Evolutionary conservation across 2,888 invertebrate species (phyloP).

Genomic region (Aelia acuminata): DNA sequence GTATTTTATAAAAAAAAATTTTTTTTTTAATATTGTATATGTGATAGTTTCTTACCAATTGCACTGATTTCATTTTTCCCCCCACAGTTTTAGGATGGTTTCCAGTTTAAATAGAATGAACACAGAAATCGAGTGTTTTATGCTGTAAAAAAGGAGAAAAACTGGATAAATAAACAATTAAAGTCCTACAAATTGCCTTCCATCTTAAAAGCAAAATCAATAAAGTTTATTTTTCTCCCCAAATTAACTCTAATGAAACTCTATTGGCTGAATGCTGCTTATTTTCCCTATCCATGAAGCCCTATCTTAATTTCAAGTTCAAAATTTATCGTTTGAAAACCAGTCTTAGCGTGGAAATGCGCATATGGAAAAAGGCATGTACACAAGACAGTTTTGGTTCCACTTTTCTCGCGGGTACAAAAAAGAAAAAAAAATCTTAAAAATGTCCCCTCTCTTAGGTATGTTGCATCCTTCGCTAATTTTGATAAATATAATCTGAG

Average conservation of each 20-base stretch:
- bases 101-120: too few relatives aligned
- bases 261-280: not conserved
- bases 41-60: too few relatives aligned
- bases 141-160: not conserved
- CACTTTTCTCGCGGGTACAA: not conserved
- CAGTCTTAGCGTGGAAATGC: not conserved
- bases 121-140: not conserved
- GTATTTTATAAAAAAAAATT: too few relatives aligned
- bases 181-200: not conserved
- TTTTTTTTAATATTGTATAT: too few relatives aligned
- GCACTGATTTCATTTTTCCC: too few relatives aligned
- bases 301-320: not conserved
- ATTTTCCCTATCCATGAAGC: not conserved
- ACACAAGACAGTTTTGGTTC: not conserved
- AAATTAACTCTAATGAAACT: not conserved
- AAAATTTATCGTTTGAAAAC: not conserved
- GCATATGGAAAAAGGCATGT: conserved; percentile 10
- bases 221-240: not conserved
- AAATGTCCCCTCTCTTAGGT: not conserved
- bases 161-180: not conserved
- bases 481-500: too few relatives aligned
- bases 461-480: too few relatives aligned
- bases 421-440: not conserved
- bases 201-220: not conserved
- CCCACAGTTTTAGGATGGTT: too few relatives aligned